A percentile compares a stretch with the other conserved stretches of the same genome.
Evolutionary conservation across 2,888 invertebrate genomes (phyloP).

Genomic region (Tachina grossa): DNA sequence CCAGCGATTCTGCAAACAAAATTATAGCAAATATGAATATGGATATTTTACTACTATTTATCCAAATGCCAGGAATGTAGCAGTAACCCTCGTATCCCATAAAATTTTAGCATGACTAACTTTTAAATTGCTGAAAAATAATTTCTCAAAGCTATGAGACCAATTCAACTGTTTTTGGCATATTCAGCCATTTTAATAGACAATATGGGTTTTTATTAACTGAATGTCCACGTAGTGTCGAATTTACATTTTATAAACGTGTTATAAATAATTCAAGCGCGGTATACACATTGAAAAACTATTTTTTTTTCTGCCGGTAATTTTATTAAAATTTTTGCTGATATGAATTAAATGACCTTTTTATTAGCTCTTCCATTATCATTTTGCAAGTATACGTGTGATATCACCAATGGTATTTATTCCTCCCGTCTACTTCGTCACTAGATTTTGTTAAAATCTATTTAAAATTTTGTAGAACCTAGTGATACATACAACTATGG

Average conservation of each 20-base stretch:
- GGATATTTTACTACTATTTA: no score
- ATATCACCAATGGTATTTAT: no score
- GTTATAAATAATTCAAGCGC: background rate
- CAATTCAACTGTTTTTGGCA: background rate
- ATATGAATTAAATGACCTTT: slow-evolving; percentile 50
- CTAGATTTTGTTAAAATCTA: no score
- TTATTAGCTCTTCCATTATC: slow-evolving; percentile 31
- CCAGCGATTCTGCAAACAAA: background rate
- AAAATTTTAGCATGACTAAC: background rate
- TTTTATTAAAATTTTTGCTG: slow-evolving; percentile 41
- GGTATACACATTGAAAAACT: background rate
- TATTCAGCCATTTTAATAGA: background rate
- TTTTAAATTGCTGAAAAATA: background rate
- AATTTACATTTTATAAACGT: slow-evolving; percentile 22
- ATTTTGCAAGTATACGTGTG: slow-evolving; percentile 16
- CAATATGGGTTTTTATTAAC: background rate
- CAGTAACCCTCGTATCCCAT: background rate
- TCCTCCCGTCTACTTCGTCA: no score
- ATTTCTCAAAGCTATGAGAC: background rate
- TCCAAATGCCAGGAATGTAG: background rate
- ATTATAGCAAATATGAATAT: no score
- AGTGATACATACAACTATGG: no score
- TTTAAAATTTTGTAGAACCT: no score
- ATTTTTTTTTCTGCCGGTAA: background rate
- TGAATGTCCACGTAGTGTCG: background rate